Evolutionary conservation across 1,140 invertebrate genomes (phyloP).

Genomic region (Diabrotica undecimpunctata): DNA sequence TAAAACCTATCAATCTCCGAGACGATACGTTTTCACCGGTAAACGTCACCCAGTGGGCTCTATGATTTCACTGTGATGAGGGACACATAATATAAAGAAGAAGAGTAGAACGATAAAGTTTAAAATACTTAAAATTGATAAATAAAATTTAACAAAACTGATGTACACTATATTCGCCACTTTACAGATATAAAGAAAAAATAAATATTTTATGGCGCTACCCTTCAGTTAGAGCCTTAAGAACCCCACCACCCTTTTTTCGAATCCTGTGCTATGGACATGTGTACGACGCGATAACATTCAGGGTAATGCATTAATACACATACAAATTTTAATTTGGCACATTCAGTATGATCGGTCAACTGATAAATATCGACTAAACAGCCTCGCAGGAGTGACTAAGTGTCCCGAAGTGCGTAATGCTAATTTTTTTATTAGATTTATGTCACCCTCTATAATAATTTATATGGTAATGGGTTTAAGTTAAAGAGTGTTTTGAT

Average conservation of each 20-base stretch:
- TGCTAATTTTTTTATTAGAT: conserved; percentile 39
- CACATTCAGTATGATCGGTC: conserved; percentile 41
- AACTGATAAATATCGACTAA: conserved; percentile 43
- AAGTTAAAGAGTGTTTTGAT: not conserved
- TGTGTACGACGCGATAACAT: conserved; percentile 40
- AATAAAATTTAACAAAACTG: no score
- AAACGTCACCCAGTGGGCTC: no score
- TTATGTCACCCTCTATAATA: conserved; percentile 16
- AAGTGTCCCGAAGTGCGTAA: conserved; percentile 23
- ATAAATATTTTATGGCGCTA: not conserved
- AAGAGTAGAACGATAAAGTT: no score
- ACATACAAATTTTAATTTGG: conserved; percentile 40
- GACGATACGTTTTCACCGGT: no score
- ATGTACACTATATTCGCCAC: no score
- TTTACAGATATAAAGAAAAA: no score
- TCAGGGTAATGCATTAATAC: conserved; percentile 35
- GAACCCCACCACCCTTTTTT: conserved; percentile 16
- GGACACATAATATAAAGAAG: no score
- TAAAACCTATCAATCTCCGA: no score
- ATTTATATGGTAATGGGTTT: conserved; percentile 15
- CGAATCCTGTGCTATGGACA: conserved; percentile 23
- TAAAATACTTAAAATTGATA: no score
- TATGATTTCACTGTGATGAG: no score
- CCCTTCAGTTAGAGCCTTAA: conserved; percentile 1
- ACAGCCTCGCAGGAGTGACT: conserved; percentile 29